phyloP scores from a whole-genome alignment of 1,140 invertebrate species.

The Psix sp. region DNA sequence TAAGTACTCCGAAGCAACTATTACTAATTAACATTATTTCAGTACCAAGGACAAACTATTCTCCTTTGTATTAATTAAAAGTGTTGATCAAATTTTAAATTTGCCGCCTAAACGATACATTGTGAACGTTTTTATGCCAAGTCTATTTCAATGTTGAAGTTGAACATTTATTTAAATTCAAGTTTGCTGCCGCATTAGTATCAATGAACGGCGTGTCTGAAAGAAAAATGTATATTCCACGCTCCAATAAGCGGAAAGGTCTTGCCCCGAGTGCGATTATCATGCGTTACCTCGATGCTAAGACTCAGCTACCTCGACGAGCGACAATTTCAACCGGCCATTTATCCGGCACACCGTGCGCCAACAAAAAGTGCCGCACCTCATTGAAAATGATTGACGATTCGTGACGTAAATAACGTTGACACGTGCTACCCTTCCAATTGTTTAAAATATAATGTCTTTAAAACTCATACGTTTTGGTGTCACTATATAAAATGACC shows the following conservation, averaged over 20 bases:
- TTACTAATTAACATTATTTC: no score
- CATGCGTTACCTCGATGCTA: slow-evolving; percentile 50
- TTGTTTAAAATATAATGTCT: no score
- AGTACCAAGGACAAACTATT: no score
- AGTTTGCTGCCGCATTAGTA: slow-evolving; percentile 15
- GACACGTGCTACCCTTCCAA: slow-evolving; percentile 22
- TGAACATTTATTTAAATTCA: no score
- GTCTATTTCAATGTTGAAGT: no score
- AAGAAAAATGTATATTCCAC: slow-evolving; percentile 53
- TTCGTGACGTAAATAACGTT: slow-evolving; percentile 23
- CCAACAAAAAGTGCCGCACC: slow-evolving; percentile 26
- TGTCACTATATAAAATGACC: no score
- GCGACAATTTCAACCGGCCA: slow-evolving; percentile 33
- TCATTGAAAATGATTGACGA: slow-evolving; percentile 41
- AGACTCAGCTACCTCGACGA: slow-evolving; percentile 45
- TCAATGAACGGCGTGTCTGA: slow-evolving; percentile 37
- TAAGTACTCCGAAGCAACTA: no score
- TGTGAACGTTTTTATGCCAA: no score
- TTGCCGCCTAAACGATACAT: no score
- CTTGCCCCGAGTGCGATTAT: slow-evolving; percentile 47
- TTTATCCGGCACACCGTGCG: slow-evolving; percentile 28
- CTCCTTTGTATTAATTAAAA: no score
- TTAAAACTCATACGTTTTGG: no score
- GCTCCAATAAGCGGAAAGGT: slow-evolving; percentile 52
- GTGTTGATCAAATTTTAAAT: no score